Conservation (phyloP, 1,140 invertebrate genomes). For the Teleopsis dalmanni region DNA sequence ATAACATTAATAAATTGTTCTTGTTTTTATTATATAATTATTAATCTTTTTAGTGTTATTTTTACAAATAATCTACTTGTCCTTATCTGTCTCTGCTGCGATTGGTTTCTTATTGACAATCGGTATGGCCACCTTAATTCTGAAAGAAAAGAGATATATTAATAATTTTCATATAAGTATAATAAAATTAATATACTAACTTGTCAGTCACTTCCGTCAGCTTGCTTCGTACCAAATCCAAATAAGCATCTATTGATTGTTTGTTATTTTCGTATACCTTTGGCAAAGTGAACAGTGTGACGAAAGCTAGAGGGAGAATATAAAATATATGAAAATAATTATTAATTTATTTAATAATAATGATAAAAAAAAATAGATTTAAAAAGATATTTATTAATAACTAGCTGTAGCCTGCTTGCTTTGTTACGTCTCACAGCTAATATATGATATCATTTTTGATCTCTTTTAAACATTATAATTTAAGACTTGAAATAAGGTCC, state of each 20-base stretch:
- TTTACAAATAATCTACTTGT: conserved; percentile 76
- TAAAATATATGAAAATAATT: conserved; percentile 2
- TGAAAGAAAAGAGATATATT: conserved; percentile 52
- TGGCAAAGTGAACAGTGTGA: conserved; percentile 89
- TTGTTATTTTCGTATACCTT: conserved; percentile 98
- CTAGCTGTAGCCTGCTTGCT: too few relatives aligned
- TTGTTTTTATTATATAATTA: too few relatives aligned
- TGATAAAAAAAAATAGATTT: background rate
- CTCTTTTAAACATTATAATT: too few relatives aligned
- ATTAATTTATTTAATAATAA: background rate
- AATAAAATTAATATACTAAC: too few relatives aligned
- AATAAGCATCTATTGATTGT: conserved; percentile 89
- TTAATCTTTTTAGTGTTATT: too few relatives aligned
- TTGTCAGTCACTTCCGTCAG: conserved; percentile 81
- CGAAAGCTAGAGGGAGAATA: conserved; percentile 64
- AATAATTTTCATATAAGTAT: too few relatives aligned
- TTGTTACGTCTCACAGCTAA: too few relatives aligned
- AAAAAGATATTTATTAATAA: too few relatives aligned
- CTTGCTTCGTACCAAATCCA: conserved; percentile 80
- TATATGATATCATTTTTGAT: too few relatives aligned
- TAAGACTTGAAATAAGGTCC: too few relatives aligned
- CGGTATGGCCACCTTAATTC: conserved; percentile 82
- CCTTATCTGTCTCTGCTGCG: conserved; percentile 61
- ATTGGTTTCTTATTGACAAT: conserved; percentile 68
- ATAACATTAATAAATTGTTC: too few relatives aligned